Conservation (phyloP, 1,140 invertebrate species). For the Drosophila malerkotliana region DNA sequence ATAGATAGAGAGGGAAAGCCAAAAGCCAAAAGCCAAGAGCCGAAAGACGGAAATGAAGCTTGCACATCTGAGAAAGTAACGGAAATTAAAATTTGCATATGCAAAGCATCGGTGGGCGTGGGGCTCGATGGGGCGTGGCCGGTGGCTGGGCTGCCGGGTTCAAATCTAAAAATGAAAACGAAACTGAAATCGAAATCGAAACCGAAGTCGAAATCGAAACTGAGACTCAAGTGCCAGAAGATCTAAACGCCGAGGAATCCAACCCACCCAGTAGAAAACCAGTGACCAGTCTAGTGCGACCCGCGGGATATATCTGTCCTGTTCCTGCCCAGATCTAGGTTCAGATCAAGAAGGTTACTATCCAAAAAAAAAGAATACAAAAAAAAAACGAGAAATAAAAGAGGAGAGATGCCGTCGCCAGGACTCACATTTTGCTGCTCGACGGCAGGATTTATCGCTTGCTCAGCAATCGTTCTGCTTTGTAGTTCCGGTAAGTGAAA, state of each 20-base stretch:
- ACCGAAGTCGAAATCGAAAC: background rate
- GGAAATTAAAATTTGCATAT: conserved; percentile 83
- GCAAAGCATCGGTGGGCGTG: conserved; percentile 17
- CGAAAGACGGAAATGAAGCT: conserved; percentile 74
- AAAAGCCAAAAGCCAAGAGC: conserved; percentile 6
- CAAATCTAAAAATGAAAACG: conserved; percentile 16
- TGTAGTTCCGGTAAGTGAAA: conserved; percentile 84
- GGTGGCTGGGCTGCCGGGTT: conserved; percentile 4
- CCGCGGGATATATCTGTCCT: background rate
- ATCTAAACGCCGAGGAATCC: conserved; percentile 46
- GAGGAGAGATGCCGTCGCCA: conserved; percentile 62
- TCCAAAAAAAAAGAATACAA: background rate
- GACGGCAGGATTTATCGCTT: conserved; percentile 81
- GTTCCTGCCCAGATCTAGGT: background rate
- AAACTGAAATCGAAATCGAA: conserved; percentile 1
- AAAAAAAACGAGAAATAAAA: background rate
- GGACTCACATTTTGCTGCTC: conserved; percentile 72
- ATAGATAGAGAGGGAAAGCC: background rate
- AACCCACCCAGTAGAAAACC: conserved; percentile 26
- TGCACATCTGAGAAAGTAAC: conserved; percentile 70
- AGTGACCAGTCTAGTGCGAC: background rate
- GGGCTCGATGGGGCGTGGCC: conserved; percentile 6
- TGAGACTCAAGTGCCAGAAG: conserved; percentile 52
- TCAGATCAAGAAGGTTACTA: conserved; percentile 5
- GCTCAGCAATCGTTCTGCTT: conserved; percentile 84